A percentile compares a stretch with the other conserved stretches of the same genome.
phyloP scores from a whole-genome alignment of 2,888 invertebrate genomes.

The Germaria angustata region DNA sequence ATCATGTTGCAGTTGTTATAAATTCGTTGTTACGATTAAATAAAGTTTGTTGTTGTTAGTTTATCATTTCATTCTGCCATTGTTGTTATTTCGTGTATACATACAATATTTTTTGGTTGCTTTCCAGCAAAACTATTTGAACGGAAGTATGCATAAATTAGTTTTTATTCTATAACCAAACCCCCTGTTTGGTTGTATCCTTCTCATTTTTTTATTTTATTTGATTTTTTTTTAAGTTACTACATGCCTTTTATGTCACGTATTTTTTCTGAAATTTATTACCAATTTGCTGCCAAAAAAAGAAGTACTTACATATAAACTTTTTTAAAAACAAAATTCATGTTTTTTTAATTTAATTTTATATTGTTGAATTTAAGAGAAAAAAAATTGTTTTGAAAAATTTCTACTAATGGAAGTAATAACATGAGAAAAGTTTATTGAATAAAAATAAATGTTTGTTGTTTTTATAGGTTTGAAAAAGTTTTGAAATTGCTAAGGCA shows the following conservation, averaged over 20 bases:
- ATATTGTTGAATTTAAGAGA: slow-evolving; percentile 1
- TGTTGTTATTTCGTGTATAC: slow-evolving; percentile 8
- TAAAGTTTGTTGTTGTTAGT: slow-evolving; percentile 32
- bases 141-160: slow-evolving; percentile 67
- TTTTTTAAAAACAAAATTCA: not conserved
- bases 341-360: slow-evolving; percentile 24
- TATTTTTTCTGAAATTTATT: not conserved
- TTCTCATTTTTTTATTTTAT: not conserved
- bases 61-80: slow-evolving; percentile 4
- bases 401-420: slow-evolving; percentile 1
- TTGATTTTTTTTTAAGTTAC: too few species aligned
- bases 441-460: not conserved
- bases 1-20: slow-evolving; percentile 66
- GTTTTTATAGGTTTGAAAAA: not conserved
- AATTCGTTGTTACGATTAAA: slow-evolving; percentile 53
- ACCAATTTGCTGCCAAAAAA: slow-evolving; percentile 36
- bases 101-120: slow-evolving; percentile 31
- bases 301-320: not conserved
- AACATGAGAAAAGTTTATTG: not conserved
- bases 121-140: slow-evolving; percentile 59
- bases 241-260: slow-evolving; percentile 43
- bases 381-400: not conserved
- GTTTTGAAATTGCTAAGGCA: not conserved
- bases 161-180: slow-evolving; percentile 31
- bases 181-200: not conserved